Evolutionary conservation across 1,140 invertebrate species (phyloP).

Genomic region (Limonius californicus): DNA sequence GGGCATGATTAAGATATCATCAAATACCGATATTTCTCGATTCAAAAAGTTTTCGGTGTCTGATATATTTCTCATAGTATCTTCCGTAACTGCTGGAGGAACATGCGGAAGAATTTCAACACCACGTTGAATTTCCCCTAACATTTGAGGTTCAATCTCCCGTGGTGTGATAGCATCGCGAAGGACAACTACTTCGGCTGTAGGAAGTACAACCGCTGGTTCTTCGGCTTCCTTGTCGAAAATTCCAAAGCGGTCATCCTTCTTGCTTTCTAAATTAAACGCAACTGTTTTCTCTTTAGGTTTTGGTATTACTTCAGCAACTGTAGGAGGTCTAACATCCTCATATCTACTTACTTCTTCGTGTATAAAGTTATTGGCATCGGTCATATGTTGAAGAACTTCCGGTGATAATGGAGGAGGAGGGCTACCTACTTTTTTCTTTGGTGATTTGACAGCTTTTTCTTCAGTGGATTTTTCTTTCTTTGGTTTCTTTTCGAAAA

Average conservation of each 20-base stretch:
- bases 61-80: background rate
- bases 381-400: conserved; percentile 3
- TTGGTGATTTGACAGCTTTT: conserved; percentile 4
- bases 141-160: too few species aligned
- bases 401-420: conserved; percentile 2
- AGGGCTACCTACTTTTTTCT: background rate
- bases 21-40: conserved; percentile 1
- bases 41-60: background rate
- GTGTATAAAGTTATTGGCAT: conserved; percentile 8
- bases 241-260: background rate
- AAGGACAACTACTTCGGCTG: too few species aligned
- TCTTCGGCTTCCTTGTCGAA: background rate
- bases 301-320: background rate
- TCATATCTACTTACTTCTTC: conserved; percentile 11
- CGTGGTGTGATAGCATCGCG: too few species aligned
- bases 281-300: background rate
- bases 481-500: conserved; percentile 24
- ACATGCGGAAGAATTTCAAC: background rate
- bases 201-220: background rate
- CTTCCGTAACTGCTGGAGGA: background rate
- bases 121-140: background rate
- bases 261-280: background rate
- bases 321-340: background rate
- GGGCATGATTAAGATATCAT: background rate
- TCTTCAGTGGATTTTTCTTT: conserved; percentile 10